These are phyloP conservation scores for Haemorhous mexicanus DNA, from an alignment of 2,113 vertebrate species.

Conservation along the genomic window DNA sequence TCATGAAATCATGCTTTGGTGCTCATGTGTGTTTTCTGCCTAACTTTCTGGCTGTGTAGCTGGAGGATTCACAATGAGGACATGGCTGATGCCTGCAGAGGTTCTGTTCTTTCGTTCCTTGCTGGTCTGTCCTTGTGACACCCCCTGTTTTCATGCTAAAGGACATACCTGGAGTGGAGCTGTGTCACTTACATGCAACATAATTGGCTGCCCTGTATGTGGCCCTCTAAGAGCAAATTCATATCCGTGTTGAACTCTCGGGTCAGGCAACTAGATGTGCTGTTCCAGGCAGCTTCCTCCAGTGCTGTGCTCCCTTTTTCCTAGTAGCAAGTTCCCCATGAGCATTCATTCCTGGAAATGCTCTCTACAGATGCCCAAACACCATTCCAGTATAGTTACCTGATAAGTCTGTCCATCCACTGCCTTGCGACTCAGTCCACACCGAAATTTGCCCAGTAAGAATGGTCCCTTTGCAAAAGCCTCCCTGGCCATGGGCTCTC, in stretches of 20 bases:
- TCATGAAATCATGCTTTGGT: background rate
- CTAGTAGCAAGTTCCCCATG: background rate
- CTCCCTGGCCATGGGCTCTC: background rate
- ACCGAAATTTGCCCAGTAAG: background rate
- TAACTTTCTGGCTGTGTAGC: background rate
- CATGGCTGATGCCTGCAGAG: background rate
- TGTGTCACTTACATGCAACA: background rate
- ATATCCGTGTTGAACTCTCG: background rate
- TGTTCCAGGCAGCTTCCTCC: background rate
- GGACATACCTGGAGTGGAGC: background rate
- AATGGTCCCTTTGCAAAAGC: background rate
- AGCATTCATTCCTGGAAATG: background rate
- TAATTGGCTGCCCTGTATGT: background rate
- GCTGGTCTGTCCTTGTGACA: background rate
- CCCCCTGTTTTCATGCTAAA: background rate
- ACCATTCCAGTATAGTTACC: background rate
- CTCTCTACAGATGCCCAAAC: background rate
- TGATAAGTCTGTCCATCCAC: background rate
- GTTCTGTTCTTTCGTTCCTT: background rate
- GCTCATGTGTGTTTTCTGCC: background rate
- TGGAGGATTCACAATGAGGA: background rate
- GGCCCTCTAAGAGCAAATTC: background rate
- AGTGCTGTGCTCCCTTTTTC: background rate
- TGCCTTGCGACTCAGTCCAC: background rate
- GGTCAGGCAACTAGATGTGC: background rate